Base-by-base conservation (phyloP, 2,888 invertebrate genomes). In the Ischnura elegans region DNA sequence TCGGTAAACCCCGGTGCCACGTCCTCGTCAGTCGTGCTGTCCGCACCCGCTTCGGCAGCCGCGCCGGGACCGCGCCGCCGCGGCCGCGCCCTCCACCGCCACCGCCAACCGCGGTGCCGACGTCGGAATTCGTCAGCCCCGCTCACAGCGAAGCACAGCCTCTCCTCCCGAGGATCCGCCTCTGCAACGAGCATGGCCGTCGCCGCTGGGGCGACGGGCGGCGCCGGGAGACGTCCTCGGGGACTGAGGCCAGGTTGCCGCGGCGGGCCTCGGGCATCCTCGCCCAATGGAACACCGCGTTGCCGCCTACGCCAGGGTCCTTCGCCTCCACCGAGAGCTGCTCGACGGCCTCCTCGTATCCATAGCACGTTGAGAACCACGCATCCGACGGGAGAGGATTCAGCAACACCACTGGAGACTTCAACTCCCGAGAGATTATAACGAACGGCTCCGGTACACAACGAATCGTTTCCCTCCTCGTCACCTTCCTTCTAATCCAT, bases 61-160 rank as follows among this genome's bases (percentile, higher is more conserved):
- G 90, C 90, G 90, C 90, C 90, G 90, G 90, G 90, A 90, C 90
- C 90, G 90, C 90, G 90, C 90, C 90, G 90, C 61, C 90, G 90
- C 90, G 61, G 61, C 90, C 90, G 90, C 90, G 90, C 90, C 61
- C 90, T 61, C 90, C 90, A 90, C 61, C 90, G 90, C 90, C 90
- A 90, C 61, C 90, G 90, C 90, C 90, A 90, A 8, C 90, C 90
- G 90, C 90, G 90, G 90, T 90, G 90, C 43, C 90, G 90, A 66
- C 90, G 90, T 90, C 90, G 90, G 43, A 61, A 55, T 21, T 87
- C 87, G 21, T 90, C 90, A 25, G 61, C 66, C 90, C 61, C 90
- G 90, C 90, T 90, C 90, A 90, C 43, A 13, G 90, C 90, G 90
- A 90, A 61, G 90, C 55, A 90, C 90, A 90, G 61, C 90, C 90